Base-by-base conservation (phyloP, 1,140 invertebrate genomes). In the Conus betulinus region DNA sequence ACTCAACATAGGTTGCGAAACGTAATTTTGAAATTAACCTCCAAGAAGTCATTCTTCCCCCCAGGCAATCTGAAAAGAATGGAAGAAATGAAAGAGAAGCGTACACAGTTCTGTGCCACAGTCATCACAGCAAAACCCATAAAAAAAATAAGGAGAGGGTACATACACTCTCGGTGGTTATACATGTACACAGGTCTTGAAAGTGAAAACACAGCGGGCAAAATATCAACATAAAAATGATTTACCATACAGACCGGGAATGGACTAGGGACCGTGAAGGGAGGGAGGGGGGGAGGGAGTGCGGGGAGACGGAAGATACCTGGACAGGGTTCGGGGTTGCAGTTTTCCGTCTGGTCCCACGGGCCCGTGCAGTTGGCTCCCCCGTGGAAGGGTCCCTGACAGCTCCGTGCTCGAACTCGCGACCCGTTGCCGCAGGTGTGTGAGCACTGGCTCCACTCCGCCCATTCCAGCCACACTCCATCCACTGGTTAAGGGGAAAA, bases 361-460 rank as follows among this genome's bases (percentile, higher is more conserved):
- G 53, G 67, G 1, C 93, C 94, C 25, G 88, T 86, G 88, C 94
- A 94, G 84, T 92, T 87, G 11, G 85, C 53, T 8, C 94, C 94
- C 5, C 92, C 93, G 89, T 91, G 90, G 27, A 86, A 79, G 3
- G 91, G 91, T 15, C 85, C 82, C 13, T 88, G 57, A 88, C 92
- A 93, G 27, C 78, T 88, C 84, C 94, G 86, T 3, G 84, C 96
- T 17, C 98, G 96, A 81, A 97, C 97, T 10, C 97, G 96, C 79
- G 97, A 96, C 0, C 98, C 98, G 94, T 98, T 97, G 0, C 98
- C 98, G 94, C 98, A 99, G 0, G 97, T 97, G 0, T 97, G 97
- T 90, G 97, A 98, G 95, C 98, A 99, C 3, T 97, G 96, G 10
- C 97, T 97, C 98, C 98, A 99, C 97, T 53, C 97, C 96, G 3